Base-by-base conservation (phyloP, 2,113 vertebrate genomes). In the Amblyopsis rosae region DNA sequence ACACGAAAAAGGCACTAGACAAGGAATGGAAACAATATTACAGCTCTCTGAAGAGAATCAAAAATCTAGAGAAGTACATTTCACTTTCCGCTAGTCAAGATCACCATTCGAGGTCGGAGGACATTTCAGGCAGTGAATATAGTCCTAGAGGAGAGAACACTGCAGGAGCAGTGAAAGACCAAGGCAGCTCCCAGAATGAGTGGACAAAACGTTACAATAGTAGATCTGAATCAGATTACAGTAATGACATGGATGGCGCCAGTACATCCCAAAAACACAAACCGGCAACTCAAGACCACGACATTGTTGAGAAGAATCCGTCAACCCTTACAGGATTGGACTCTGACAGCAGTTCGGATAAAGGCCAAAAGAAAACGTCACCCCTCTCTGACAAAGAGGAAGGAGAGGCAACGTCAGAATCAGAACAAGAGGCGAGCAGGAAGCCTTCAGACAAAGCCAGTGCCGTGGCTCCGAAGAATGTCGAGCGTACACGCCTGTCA, bases 381-480 rank as follows among this genome's bases (percentile, higher is more conserved):
- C 86, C 86, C 45, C 78, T 92, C 41, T 97, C 95, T 15, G 89
- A 95, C 59, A 98, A 98, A 85, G 97, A 99, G 67, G 98, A 98
- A 87, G 98, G 98, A 1, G 98, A 99, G 68, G 96, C 97, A 9
- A 94, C 94, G 1, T 95, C 96, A 0, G 97, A 95, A 57, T 95
- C 96, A 0, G 96, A 96, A 6, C 76, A 77, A 0, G 79, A 82
- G 9, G 71, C 6, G 13, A 78, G 32, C 55, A 87, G 75, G 76
- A 75, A 85, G 3, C 88, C 72, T 0, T 55, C 82, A 0, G 70
- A 66, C 0, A 17, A 75, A 9, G 76, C 59, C 9, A 60, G 56
- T 26, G 73, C 70, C 4, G 47, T 77, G 32, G 65, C 81, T 0
- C 84, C 81, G 0, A 69, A 65, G 41, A 72, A 56, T 9, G 19